These are phyloP conservation scores for Prosapia bicincta DNA, from an alignment of 2,888 invertebrate genomes.

Conservation along the genomic window DNA sequence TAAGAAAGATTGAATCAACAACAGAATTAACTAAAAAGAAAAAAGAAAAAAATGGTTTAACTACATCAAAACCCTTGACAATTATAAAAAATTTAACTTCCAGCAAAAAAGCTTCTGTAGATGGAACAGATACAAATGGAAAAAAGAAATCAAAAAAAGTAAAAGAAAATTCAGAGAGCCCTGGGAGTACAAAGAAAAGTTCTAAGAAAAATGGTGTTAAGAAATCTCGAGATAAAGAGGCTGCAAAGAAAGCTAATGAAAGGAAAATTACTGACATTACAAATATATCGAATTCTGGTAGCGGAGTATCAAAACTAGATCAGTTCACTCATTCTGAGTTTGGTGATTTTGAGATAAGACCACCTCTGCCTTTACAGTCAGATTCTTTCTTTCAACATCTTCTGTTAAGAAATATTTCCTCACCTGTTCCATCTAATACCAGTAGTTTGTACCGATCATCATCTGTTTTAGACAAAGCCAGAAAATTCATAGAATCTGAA, in stretches of 20 bases:
- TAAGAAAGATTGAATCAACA: constrained; percentile 17
- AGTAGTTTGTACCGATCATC: constrained; percentile 50
- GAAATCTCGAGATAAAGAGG: constrained; percentile 36
- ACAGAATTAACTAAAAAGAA: constrained; percentile 24
- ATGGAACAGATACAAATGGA: constrained; percentile 17
- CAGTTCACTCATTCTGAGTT: constrained; percentile 2
- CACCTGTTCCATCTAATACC: constrained; percentile 45
- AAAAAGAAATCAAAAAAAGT: constrained; percentile 39
- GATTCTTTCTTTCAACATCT: constrained; percentile 70
- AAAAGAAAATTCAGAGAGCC: constrained; percentile 43
- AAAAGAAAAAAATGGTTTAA: constrained; percentile 17
- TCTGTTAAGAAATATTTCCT: constrained; percentile 54
- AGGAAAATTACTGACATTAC: constrained; percentile 27
- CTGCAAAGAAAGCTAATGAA: constrained; percentile 39
- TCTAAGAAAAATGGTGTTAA: constrained; percentile 39
- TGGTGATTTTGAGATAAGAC: neutral
- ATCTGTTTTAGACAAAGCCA: constrained; percentile 65
- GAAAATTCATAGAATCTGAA: constrained; percentile 50
- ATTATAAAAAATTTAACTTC: constrained; percentile 16
- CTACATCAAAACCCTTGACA: constrained; percentile 15
- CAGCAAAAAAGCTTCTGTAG: constrained; percentile 15
- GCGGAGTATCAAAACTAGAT: constrained; percentile 3
- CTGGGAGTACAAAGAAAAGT: constrained; percentile 38
- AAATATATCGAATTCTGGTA: neutral
- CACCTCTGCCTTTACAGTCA: constrained; percentile 45